Conservation (phyloP, 2,888 invertebrate genomes). For the Troglohyphantes excavatus region DNA sequence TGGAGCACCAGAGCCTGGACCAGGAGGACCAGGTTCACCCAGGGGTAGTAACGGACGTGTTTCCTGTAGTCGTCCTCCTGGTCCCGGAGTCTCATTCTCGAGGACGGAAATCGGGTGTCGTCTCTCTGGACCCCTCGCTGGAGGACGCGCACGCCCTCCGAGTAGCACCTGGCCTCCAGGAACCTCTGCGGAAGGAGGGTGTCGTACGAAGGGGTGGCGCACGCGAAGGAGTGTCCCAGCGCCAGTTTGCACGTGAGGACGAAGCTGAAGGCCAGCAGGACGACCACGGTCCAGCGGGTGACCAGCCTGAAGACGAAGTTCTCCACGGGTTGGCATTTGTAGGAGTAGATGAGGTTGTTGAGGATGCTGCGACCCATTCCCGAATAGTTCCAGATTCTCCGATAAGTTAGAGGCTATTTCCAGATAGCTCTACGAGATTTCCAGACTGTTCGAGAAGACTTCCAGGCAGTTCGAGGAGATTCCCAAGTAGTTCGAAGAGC, state of each 20-base stretch:
- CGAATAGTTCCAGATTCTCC: background rate
- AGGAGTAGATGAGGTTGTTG: background rate
- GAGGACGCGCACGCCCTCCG: background rate
- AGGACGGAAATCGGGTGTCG: background rate
- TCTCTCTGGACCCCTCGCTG: background rate
- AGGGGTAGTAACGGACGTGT: slow-evolving; percentile 39
- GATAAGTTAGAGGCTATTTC: too few species aligned
- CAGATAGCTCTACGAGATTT: too few species aligned
- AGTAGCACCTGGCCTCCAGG: slow-evolving; percentile 50
- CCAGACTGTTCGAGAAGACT: too few species aligned
- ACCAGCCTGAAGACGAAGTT: slow-evolving; percentile 53
- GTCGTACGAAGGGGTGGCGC: background rate
- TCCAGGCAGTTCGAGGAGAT: too few species aligned
- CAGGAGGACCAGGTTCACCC: slow-evolving; percentile 63
- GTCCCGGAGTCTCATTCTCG: background rate
- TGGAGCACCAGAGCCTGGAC: slow-evolving; percentile 54
- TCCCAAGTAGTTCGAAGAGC: too few species aligned
- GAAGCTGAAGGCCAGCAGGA: slow-evolving; percentile 39
- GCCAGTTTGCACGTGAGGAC: slow-evolving; percentile 36
- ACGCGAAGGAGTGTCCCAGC: slow-evolving; percentile 53
- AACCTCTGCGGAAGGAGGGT: slow-evolving; percentile 1
- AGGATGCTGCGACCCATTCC: slow-evolving; percentile 11
- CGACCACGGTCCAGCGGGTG: slow-evolving; percentile 31
- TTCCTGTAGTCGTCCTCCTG: background rate
- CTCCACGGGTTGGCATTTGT: slow-evolving; percentile 18